Evolutionary conservation across 2,113 vertebrate genomes (phyloP), one percentile per base, ranked within the genome.

Genomic region (Corvus moneduloides): DNA sequence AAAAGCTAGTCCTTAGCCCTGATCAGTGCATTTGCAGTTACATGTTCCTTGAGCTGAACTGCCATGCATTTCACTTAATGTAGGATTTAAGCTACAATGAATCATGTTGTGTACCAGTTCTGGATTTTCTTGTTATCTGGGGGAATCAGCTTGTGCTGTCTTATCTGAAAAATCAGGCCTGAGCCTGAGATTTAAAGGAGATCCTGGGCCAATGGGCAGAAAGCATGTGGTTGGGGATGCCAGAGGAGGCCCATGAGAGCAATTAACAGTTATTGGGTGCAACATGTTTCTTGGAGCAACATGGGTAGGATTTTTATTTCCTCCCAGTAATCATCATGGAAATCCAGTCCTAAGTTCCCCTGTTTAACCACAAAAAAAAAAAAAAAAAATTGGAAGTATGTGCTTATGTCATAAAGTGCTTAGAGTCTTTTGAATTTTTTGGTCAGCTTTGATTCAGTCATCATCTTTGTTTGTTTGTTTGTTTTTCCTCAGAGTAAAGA

Each of bases 401-500:
- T 84, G 8, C 49, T 94, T 68, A 30, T 76, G 22, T 71, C 18
- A 19, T 30, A 30, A 89, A 88, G 22, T 80, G 48, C 24, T 77
- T 77, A 17, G 1, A 77, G 11, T 64, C 10, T 46, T 76, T 56
- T 7, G 7, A 41, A 32, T 32, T 71, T 90, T 90, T 93, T 44
- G 19, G 43, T 81, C 30, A 68, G 41, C 37, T 82, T 72, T 83
- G 33, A 64, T 64, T 91, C 62, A 76, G 27, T 83, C 23, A 61
- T 74, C 19, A 26, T 69, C 6, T 80, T 44, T 87, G 13, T 28
- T 72, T 93, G n/a, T 24, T 35, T 51, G 20, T 13, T 68, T 23
- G 48, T 44, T 72, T 26, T n/a, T 44, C 13, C 59, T 82, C 96
- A 99, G 99, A 99, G 99, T 96, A 95, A 96, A 85, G 99, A 99